phyloP scores from a whole-genome alignment of 2,797 vertebrate species.

The Melanotaenia pygmaea region DNA sequence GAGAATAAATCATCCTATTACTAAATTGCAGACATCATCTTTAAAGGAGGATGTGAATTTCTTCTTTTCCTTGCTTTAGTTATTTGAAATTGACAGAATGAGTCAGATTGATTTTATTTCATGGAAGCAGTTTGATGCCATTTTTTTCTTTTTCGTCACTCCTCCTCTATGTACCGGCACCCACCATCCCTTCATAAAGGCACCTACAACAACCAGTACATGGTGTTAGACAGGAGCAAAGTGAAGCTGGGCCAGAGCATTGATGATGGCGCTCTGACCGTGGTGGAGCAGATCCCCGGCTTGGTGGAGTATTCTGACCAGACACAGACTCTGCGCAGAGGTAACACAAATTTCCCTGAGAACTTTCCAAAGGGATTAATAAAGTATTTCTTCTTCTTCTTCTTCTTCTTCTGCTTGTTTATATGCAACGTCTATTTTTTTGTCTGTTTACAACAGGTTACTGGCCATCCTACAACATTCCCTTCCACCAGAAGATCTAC shows the following conservation, averaged over 20 bases:
- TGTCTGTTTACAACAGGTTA: constrained; percentile 81
- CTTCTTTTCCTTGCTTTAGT: background rate
- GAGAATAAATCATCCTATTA: no score
- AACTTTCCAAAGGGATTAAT: no score
- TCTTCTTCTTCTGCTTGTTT: background rate
- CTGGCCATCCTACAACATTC: constrained; percentile 95
- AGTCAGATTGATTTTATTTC: background rate
- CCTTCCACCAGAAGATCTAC: constrained; percentile 91
- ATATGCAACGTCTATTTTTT: background rate
- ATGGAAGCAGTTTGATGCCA: background rate
- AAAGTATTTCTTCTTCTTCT: no score
- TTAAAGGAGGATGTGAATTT: no score
- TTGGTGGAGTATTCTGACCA: constrained; percentile 92
- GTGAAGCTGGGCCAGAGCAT: constrained; percentile 83
- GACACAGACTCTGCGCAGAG: constrained; percentile 88
- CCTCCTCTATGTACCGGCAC: background rate
- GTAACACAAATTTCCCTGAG: constrained; percentile 64
- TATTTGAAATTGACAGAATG: background rate
- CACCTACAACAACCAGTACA: constrained; percentile 96
- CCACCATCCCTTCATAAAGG: constrained; percentile 71
- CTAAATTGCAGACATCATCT: background rate
- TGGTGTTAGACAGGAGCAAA: constrained; percentile 91
- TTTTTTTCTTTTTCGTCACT: background rate
- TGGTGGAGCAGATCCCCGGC: constrained; percentile 93
- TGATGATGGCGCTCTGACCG: constrained; percentile 84